These are phyloP conservation scores for Phalacrocorax pelagicus DNA, from an alignment of 2,113 vertebrate genomes.

Conservation along the genomic window DNA sequence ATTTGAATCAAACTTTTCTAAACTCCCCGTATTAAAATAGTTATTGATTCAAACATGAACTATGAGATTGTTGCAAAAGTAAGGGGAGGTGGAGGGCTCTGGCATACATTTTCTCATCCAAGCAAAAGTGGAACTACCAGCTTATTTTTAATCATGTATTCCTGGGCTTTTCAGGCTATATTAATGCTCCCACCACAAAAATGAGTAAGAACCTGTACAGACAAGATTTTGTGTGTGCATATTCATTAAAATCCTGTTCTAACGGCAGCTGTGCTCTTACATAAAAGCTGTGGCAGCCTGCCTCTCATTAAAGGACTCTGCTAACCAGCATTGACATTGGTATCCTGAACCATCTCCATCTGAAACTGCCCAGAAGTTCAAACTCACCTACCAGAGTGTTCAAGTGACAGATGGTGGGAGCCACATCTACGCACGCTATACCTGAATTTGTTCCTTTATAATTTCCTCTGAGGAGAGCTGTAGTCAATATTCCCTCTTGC, in stretches of 20 bases:
- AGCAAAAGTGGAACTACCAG: background rate
- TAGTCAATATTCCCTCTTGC: background rate
- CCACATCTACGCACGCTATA: fast-evolving
- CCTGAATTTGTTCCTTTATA: background rate
- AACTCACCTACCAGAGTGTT: background rate
- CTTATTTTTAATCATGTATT: background rate
- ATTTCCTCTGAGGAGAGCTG: background rate
- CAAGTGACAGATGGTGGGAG: background rate
- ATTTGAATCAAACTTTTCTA: slow-evolving; percentile 38
- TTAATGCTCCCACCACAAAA: background rate
- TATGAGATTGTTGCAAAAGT: background rate
- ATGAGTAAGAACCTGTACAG: background rate
- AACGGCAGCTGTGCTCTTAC: background rate
- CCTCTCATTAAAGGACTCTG: background rate
- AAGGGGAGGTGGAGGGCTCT: background rate
- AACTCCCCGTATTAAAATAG: slow-evolving; percentile 10
- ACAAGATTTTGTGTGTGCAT: background rate
- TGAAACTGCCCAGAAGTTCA: background rate
- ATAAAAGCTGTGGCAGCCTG: background rate
- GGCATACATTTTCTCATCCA: background rate
- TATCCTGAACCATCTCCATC: background rate
- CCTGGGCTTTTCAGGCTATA: background rate
- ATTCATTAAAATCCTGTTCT: background rate
- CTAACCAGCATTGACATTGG: background rate
- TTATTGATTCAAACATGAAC: slow-evolving; percentile 47